phyloP scores from a whole-genome alignment of 2,888 invertebrate genomes.

The Mimachlamys varia region DNA sequence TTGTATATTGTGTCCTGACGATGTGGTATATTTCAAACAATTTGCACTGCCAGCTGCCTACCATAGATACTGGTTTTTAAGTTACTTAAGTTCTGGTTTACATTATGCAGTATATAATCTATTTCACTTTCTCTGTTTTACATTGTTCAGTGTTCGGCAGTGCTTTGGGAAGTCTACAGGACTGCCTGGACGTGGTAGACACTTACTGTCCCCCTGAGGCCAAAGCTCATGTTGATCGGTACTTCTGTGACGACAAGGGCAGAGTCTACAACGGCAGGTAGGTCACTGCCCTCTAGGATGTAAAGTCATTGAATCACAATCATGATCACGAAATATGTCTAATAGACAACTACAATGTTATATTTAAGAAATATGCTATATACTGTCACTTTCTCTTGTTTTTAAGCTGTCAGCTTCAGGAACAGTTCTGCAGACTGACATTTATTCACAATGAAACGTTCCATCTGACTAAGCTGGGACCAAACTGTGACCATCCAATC shows the following conservation, averaged over 20 bases:
- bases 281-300: not conserved
- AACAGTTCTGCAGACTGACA: conserved; percentile 39
- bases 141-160: not conserved
- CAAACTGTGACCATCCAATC: not conserved
- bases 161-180: not conserved
- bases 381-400: not conserved
- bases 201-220: conserved; percentile 27
- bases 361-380: too few species aligned
- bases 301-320: too few species aligned
- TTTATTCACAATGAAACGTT: conserved; percentile 41
- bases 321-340: not conserved
- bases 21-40: too few species aligned
- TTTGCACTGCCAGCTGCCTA: too few species aligned
- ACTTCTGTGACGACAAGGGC: conserved; percentile 36
- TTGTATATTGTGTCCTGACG: too few species aligned
- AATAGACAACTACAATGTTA: too few species aligned
- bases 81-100: too few species aligned
- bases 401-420: conserved; percentile 41
- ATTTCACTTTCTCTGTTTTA: not conserved
- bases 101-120: too few species aligned
- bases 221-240: not conserved
- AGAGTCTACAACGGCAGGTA: conserved; percentile 38
- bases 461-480: not conserved
- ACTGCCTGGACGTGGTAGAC: conserved; percentile 37
- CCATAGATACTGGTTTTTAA: too few species aligned